Evolutionary conservation across 1,140 invertebrate species (phyloP).

Genomic region (Lucilia cuprina): DNA sequence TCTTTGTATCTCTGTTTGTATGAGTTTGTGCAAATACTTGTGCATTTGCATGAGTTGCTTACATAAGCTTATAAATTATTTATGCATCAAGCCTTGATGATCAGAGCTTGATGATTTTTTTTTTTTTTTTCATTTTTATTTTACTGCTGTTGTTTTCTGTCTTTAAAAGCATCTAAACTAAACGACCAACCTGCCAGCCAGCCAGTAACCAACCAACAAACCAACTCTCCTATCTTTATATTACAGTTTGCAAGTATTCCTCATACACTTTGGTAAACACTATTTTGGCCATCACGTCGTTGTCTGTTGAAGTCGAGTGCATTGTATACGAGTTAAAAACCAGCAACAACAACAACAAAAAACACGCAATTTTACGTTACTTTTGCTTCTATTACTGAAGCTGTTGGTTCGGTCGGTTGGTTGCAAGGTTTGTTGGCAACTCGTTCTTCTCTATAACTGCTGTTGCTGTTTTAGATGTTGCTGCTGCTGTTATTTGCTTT

Average conservation of each 20-base stretch:
- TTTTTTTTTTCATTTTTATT: too few relatives aligned
- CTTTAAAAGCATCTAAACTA: not conserved
- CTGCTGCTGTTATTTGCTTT: not conserved
- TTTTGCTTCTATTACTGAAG: not conserved
- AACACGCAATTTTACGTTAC: not conserved
- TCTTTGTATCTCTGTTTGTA: not conserved
- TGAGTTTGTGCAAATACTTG: conserved; percentile 9
- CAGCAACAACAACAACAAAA: not conserved
- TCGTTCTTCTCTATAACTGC: not conserved
- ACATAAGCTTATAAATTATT: conserved; percentile 22
- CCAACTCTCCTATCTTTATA: not conserved
- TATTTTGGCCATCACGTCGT: conserved; percentile 2
- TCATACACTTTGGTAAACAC: conserved; percentile 14
- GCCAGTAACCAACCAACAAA: not conserved
- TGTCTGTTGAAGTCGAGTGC: not conserved
- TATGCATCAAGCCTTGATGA: conserved; percentile 35
- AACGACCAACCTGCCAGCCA: not conserved
- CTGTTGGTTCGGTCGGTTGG: not conserved
- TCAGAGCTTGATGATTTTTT: conserved; percentile 13
- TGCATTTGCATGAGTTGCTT: conserved; percentile 17
- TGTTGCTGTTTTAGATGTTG: not conserved
- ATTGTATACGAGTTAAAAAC: not conserved
- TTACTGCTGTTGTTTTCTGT: not conserved
- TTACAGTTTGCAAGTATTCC: not conserved
- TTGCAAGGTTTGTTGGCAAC: not conserved